Conservation (phyloP, 2,797 vertebrate species). For the Chaetophractus vellerosus region DNA sequence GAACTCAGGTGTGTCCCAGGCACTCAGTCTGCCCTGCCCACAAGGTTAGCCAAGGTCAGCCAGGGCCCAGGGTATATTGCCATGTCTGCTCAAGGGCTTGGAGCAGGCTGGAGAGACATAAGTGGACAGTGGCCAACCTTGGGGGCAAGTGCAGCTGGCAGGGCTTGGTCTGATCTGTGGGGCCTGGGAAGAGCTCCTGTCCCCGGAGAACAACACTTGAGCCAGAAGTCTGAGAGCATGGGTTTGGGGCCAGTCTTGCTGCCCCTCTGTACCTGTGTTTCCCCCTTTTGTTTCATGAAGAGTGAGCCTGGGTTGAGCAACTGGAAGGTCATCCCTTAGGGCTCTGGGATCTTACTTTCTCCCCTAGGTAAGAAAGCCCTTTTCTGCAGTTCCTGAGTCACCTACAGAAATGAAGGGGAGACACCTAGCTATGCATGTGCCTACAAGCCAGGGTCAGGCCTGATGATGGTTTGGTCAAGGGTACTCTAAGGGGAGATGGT, state of each 20-base stretch:
- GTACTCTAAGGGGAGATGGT: fast-evolving
- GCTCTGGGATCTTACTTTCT: neutral
- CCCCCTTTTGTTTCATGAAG: neutral
- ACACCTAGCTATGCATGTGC: neutral
- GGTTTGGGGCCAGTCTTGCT: neutral
- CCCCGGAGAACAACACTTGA: neutral
- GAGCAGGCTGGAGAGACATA: too few species aligned
- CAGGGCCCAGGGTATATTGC: neutral
- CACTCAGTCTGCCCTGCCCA: neutral
- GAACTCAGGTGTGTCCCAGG: neutral
- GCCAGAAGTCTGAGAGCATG: neutral
- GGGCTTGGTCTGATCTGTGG: neutral
- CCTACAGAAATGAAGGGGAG: neutral
- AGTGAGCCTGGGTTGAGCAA: neutral
- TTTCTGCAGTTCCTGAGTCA: neutral
- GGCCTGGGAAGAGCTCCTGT: neutral
- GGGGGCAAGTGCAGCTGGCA: neutral
- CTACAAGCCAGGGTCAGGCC: neutral
- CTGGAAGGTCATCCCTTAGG: neutral
- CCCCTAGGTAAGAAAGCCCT: neutral
- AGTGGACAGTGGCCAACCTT: neutral
- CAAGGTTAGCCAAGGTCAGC: neutral
- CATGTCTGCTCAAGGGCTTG: neutral
- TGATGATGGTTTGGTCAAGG: neutral
- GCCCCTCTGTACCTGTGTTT: neutral